Percentiles rank a stretch among this genome's conserved stretches.
These are phyloP conservation scores for Salticus scenicus DNA, from an alignment of 2,888 invertebrate species.

Conservation along the genomic window DNA sequence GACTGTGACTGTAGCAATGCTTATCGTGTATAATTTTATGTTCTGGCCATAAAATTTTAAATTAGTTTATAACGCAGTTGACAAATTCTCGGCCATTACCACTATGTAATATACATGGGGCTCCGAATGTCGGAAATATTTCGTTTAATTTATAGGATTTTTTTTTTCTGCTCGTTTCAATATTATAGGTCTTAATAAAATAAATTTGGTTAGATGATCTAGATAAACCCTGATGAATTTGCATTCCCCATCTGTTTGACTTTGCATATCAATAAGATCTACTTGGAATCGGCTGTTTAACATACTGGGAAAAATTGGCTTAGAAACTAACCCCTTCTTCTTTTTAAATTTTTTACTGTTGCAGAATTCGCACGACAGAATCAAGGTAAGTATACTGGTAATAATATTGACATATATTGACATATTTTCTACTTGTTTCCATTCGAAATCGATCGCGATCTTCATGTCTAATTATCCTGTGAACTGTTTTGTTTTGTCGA, in stretches of 20 bases:
- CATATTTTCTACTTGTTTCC: too few species aligned
- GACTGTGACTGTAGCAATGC: background rate
- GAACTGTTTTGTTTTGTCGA: too few species aligned
- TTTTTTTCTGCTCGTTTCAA: background rate
- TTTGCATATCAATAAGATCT: too few species aligned
- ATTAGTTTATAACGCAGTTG: background rate
- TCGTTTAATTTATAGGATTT: background rate
- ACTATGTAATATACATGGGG: background rate
- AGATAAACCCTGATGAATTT: background rate
- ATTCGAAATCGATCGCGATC: too few species aligned
- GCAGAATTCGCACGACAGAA: too few species aligned
- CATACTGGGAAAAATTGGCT: too few species aligned
- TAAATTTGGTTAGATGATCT: conserved; percentile 4
- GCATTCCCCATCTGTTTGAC: background rate
- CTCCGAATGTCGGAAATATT: background rate
- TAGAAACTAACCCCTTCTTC: too few species aligned
- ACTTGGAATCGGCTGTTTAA: too few species aligned
- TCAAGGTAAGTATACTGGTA: too few species aligned
- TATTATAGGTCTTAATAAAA: background rate
- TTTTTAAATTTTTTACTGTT: too few species aligned
- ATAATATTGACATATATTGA: too few species aligned
- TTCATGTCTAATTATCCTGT: too few species aligned
- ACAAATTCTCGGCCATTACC: background rate
- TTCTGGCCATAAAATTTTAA: background rate
- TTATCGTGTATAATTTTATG: background rate